Conservation (phyloP, 2,113 vertebrate species). For the Phyllopteryx taeniolatus region DNA sequence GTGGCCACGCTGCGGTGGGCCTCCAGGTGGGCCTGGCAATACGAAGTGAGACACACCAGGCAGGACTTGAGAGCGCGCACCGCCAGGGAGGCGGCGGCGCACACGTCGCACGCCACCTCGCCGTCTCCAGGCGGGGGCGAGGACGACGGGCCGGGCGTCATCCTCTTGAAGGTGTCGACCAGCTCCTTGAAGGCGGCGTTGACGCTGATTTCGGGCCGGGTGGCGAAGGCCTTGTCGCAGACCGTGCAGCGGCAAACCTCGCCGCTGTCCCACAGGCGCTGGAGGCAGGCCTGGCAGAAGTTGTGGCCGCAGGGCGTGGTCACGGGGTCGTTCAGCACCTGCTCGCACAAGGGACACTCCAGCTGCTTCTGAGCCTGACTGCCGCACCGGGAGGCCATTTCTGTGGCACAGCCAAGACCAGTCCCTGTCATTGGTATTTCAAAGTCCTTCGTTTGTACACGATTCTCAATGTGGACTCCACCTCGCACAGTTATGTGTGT, state of each 20-base stretch:
- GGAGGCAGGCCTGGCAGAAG: slow-evolving; percentile 65
- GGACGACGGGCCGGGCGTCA: background rate
- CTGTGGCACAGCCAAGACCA: slow-evolving; percentile 1
- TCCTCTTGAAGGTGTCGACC: slow-evolving; percentile 41
- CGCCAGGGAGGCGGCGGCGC: slow-evolving; percentile 71
- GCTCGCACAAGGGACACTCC: slow-evolving; percentile 59
- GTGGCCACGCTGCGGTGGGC: slow-evolving; percentile 81
- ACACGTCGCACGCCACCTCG: slow-evolving; percentile 86
- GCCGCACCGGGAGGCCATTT: slow-evolving; percentile 18
- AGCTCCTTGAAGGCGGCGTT: slow-evolving; percentile 65
- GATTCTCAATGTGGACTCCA: background rate
- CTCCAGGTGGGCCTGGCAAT: slow-evolving; percentile 85
- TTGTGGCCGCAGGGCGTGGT: slow-evolving; percentile 68
- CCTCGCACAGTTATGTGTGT: background rate
- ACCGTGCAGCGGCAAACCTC: slow-evolving; percentile 46
- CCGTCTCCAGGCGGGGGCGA: slow-evolving; percentile 38
- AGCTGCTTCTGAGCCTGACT: slow-evolving; percentile 54
- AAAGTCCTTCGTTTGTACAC: background rate
- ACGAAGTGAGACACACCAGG: slow-evolving; percentile 87
- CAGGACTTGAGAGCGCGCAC: slow-evolving; percentile 85
- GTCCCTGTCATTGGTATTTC: background rate
- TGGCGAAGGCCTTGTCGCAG: slow-evolving; percentile 39
- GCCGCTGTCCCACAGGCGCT: slow-evolving; percentile 38
- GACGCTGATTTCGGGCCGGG: slow-evolving; percentile 54
- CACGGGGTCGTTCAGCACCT: slow-evolving; percentile 58